Evolutionary conservation across 1,140 invertebrate species (phyloP).

Genomic region (Thalassaphorura encarpata): DNA sequence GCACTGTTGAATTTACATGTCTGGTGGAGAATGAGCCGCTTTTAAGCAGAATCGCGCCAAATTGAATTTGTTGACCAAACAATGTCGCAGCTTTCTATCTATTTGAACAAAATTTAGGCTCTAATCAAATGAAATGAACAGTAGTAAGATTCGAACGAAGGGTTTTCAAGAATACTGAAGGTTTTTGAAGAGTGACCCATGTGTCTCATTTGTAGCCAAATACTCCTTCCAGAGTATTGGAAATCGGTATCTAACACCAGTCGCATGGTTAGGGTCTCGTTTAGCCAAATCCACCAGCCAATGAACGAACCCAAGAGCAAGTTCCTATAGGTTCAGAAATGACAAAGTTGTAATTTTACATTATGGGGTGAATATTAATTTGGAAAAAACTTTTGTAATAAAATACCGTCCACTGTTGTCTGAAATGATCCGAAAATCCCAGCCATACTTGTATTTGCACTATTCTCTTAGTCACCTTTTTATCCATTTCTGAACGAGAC

Average conservation of each 20-base stretch:
- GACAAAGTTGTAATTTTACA: background rate
- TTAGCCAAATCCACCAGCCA: background rate
- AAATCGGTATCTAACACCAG: conserved; percentile 9
- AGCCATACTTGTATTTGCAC: conserved; percentile 39
- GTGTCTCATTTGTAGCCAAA: conserved; percentile 9
- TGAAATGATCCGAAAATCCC: conserved; percentile 18
- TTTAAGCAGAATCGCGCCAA: too few relatives aligned
- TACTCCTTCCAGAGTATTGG: conserved; percentile 19
- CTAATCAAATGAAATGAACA: too few relatives aligned
- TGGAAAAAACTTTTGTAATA: too few relatives aligned
- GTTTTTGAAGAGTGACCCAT: conserved; percentile 1
- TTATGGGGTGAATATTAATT: background rate
- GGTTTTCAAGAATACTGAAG: conserved; percentile 4
- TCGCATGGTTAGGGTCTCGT: background rate
- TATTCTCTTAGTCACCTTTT: conserved; percentile 35
- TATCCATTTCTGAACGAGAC: background rate
- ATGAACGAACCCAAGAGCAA: conserved; percentile 8
- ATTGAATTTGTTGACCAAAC: too few relatives aligned
- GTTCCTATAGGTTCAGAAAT: conserved; percentile 16
- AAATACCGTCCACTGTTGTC: conserved; percentile 17
- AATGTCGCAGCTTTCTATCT: too few relatives aligned
- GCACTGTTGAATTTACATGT: too few relatives aligned
- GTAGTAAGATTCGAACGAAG: too few relatives aligned
- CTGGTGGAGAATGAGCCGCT: too few relatives aligned
- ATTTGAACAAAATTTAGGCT: too few relatives aligned